Evolutionary conservation across 1,140 invertebrate genomes (phyloP), one percentile per base, ranked within the genome.

Genomic region (Cryptotermes secundus): DNA sequence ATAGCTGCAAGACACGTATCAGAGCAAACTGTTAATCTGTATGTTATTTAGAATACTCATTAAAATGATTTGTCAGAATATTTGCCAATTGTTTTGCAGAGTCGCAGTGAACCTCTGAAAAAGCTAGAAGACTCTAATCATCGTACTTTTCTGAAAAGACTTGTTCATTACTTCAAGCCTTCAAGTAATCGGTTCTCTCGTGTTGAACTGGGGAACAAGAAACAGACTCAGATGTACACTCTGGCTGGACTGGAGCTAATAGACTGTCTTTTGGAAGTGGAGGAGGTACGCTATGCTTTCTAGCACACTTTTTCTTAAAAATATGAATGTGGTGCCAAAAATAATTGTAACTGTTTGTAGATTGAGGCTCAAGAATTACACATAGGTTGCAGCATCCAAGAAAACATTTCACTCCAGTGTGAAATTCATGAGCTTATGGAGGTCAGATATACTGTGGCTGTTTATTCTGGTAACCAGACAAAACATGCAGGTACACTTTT

Each of bases 151-250:
- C 91, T 97, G 1, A 94, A 95, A 85, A 93, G 95, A 49, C 91
- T 99, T 4, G 91, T 98, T 1, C 94, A 95, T 85, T 99, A 97
- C 89, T 96, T 95, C 88, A 96, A 95, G 88, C 97, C 97, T 0
- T 96, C 95, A 31, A 95, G 94, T 83, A 96, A 97, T 88, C 94
- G 94, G 83, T 98, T 97, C 90, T 93, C 93, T 79, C 89, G 91
- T 84, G 89, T 97, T 89, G 90, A 97, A 92, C 87, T 95, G 89
- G 90, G 94, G 89, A 91, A 92, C 88, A 88, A 91, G 87, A 85
- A 91, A 87, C 84, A 90, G 83, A 87, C 91, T 31, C 91, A 93
- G 22, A 92, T 94, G 38, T 93, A 94, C 86, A 95, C 95, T 7
- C 88, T 94, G 49, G 93, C 93, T 84, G 96, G 95, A 22, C 93